Base-by-base conservation (phyloP, 2,888 invertebrate genomes). In the Xylocampa areola region DNA sequence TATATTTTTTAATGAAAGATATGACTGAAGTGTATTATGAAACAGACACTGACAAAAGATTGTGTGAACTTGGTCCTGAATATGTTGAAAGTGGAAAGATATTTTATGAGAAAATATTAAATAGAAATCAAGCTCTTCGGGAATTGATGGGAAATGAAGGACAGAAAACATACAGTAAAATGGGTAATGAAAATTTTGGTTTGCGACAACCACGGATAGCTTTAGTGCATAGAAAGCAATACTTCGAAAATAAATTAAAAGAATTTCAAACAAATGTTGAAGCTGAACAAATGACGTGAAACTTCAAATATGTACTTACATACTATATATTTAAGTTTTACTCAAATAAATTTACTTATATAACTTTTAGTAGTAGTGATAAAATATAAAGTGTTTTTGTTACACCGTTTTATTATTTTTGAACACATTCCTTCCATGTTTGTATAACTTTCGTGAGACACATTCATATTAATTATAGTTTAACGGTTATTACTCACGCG, bases 1-100 rank as follows among this genome's bases (percentile, higher is more conserved):
- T 94, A 30, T 97, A 96, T 92, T 91, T 95, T 27, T 94, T 96
- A 37, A 80, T 95, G 69, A 96, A 95, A 80, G 97, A 97, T 84
- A 89, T 90, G 67, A 94, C 95, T 8, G 95, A 95, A 80, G 92
- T 95, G 16, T 77, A 92, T 70, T 95, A 94, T 81, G 97, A 98
- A 82, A 86, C 90, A 6, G 69, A 90, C 8, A 94, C 95, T 14
- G 97, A 98, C 82, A 88, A 94, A 49, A 86, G 91, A 62, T 88
- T 98, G 14, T 94, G 95, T 63, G 84, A 94, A 23, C 81, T 96
- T 51, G 95, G 96, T 32, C 86, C 91, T 32, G 92, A 96, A 35
- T 97, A 96, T 83, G 88, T 96, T 7, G 94, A 96, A 80, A 97
- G 97, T 39, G 98, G 97, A 2, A 89, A 96, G 23, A 96, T 96